These are phyloP conservation scores for Trigoniulus corallinus DNA, from an alignment of 1,140 invertebrate genomes.

Conservation along the genomic window DNA sequence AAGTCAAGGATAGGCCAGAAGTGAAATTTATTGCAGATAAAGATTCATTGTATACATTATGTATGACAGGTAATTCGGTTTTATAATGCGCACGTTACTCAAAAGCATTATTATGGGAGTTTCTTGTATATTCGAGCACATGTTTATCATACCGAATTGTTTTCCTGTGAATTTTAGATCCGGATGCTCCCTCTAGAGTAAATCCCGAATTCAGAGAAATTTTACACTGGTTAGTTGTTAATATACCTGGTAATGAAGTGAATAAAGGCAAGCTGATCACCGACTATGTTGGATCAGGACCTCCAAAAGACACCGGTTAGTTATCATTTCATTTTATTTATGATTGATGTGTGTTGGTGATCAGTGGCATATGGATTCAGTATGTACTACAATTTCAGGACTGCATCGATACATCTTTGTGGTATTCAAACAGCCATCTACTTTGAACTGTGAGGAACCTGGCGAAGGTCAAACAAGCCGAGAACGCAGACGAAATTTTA, in stretches of 20 bases:
- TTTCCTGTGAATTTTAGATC: slow-evolving; percentile 16
- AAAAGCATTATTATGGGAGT: background rate
- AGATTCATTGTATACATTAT: slow-evolving; percentile 25
- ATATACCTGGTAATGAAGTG: slow-evolving; percentile 23
- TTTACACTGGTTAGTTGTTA: slow-evolving; percentile 24
- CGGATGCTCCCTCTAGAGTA: slow-evolving; percentile 21
- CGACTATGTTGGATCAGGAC: slow-evolving; percentile 22
- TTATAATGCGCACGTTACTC: no score
- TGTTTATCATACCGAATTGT: slow-evolving; percentile 7
- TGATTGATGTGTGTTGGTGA: background rate
- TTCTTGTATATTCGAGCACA: slow-evolving; percentile 1
- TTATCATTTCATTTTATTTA: background rate
- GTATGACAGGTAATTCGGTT: slow-evolving; percentile 25
- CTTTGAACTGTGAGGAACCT: slow-evolving; percentile 48
- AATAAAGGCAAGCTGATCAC: slow-evolving; percentile 19
- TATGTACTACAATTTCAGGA: no score
- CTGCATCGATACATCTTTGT: slow-evolving; percentile 82
- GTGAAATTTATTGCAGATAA: slow-evolving; percentile 22
- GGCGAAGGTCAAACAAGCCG: slow-evolving; percentile 42
- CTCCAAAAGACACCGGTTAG: slow-evolving; percentile 18
- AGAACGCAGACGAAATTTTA: slow-evolving; percentile 54
- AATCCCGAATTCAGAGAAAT: slow-evolving; percentile 20
- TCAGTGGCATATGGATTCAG: slow-evolving; percentile 11
- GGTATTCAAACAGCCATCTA: slow-evolving; percentile 61
- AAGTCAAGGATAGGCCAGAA: slow-evolving; percentile 21